Percentiles rank a stretch among this genome's conserved stretches.
Evolutionary conservation across 2,888 invertebrate genomes (phyloP).

Genomic region (Scaptomyza cyrtandrae): DNA sequence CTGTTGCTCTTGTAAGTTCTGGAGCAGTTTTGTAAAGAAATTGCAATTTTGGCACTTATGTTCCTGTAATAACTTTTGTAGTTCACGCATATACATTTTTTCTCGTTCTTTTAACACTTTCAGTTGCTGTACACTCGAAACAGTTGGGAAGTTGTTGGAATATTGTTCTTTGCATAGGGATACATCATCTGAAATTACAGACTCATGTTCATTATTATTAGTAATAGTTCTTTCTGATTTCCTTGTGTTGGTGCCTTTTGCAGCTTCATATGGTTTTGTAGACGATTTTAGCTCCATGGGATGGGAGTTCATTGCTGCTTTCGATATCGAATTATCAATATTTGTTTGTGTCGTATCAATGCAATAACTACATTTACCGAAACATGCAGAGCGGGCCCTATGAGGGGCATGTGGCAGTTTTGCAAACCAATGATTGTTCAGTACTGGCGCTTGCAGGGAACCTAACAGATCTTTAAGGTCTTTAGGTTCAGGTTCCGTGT

Average conservation of each 20-base stretch:
- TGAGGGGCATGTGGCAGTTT: background rate
- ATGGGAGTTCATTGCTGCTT: background rate
- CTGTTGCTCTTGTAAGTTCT: background rate
- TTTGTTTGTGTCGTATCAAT: background rate
- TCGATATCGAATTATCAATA: background rate
- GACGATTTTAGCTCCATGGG: background rate
- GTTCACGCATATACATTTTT: background rate
- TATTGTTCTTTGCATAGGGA: background rate
- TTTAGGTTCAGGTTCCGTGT: background rate
- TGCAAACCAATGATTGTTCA: slow-evolving; percentile 1
- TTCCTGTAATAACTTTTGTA: background rate
- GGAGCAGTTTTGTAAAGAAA: background rate
- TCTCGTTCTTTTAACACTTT: background rate
- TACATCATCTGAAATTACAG: background rate
- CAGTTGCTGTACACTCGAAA: background rate
- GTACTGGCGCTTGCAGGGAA: background rate
- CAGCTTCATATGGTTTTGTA: background rate
- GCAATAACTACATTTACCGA: no score
- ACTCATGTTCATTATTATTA: background rate
- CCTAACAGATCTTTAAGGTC: background rate
- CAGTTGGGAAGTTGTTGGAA: background rate
- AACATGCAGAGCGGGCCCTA: background rate
- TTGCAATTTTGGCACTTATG: no score
- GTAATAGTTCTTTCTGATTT: background rate
- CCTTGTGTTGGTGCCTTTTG: background rate